These are phyloP conservation scores for Theocolax elegans DNA, from an alignment of 1,140 invertebrate species.

Conservation along the genomic window DNA sequence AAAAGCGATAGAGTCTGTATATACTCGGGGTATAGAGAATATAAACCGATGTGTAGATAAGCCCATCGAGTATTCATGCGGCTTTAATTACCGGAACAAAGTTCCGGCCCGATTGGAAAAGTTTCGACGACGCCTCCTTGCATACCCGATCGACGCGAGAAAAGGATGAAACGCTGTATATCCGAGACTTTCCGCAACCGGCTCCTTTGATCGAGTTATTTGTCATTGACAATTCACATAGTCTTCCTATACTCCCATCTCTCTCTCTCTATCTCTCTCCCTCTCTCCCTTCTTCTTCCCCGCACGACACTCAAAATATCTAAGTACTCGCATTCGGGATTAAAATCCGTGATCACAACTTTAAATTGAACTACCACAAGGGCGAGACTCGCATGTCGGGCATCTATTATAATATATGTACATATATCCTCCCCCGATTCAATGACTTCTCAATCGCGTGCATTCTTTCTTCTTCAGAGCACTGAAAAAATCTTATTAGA, in stretches of 20 bases:
- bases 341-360: constrained; percentile 51
- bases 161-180: not conserved
- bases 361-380: constrained; percentile 53
- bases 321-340: no score
- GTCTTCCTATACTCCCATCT: no score
- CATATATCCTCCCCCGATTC: no score
- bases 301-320: no score
- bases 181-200: constrained; percentile 8
- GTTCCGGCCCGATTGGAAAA: constrained; percentile 55
- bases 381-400: not conserved
- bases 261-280: no score
- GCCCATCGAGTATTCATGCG: constrained; percentile 64
- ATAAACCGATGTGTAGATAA: constrained; percentile 57
- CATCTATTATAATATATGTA: no score
- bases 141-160: constrained; percentile 58
- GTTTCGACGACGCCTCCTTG: constrained; percentile 63
- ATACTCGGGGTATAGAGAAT: not conserved
- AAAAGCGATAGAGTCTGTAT: no score
- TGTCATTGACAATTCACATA: constrained; percentile 57
- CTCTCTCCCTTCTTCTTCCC: no score
- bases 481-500: no score
- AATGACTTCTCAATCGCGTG: no score
- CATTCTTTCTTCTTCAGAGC: no score
- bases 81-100: constrained; percentile 67
- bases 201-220: constrained; percentile 54